Percentiles rank a stretch among this genome's conserved stretches.
Evolutionary conservation across 2,888 invertebrate species (phyloP).

Genomic region (Agrochola lota): DNA sequence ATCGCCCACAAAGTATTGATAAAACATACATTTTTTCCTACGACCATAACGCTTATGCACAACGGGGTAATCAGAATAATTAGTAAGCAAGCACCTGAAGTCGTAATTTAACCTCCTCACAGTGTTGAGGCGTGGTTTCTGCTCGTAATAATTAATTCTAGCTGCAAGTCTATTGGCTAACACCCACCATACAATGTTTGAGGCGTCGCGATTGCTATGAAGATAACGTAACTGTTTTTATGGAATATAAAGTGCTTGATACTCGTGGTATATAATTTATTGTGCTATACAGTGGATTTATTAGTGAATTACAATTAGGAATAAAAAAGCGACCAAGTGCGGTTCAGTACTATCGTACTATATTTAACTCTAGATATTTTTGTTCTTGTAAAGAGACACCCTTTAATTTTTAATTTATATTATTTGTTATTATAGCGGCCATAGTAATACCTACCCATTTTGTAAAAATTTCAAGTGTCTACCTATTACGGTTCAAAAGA

Average conservation of each 20-base stretch:
- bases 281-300: conserved; percentile 30
- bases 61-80: conserved; percentile 48
- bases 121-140: conserved; percentile 48
- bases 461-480: not conserved
- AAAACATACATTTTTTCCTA: not conserved
- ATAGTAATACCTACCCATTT: not conserved
- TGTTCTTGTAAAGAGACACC: too few species aligned
- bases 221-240: conserved; percentile 40
- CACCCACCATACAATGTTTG: not conserved
- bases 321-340: not conserved
- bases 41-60: conserved; percentile 10
- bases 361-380: not conserved
- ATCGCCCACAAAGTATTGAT: conserved; percentile 8
- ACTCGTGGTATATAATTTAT: conserved; percentile 33
- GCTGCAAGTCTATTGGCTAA: conserved; percentile 40
- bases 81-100: conserved; percentile 36
- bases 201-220: conserved; percentile 26
- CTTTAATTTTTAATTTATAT: not conserved
- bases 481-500: not conserved
- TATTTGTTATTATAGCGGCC: not conserved
- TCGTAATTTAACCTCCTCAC: conserved; percentile 29
- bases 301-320: conserved; percentile 38
- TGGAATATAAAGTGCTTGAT: conserved; percentile 31
- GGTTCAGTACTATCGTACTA: not conserved
- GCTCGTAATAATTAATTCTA: conserved; percentile 38